These are phyloP conservation scores for Junonia oenone DNA, from an alignment of 2,888 invertebrate genomes.

Conservation along the genomic window DNA sequence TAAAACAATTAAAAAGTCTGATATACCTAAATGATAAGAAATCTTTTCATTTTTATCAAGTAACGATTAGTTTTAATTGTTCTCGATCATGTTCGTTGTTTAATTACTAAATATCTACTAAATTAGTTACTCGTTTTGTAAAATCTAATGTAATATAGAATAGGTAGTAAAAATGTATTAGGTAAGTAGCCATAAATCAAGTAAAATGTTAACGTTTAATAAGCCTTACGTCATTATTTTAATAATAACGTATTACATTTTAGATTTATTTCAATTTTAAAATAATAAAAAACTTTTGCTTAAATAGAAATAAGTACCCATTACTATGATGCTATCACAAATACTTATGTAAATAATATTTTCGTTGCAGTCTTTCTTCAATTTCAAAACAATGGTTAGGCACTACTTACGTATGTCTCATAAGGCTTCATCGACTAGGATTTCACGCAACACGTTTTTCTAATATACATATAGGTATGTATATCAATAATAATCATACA, in stretches of 20 bases:
- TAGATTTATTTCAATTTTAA: no score
- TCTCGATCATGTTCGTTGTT: neutral
- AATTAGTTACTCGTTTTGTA: neutral
- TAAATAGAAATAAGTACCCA: no score
- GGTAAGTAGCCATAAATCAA: no score
- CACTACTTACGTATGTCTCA: neutral
- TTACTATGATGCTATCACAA: no score
- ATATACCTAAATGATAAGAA: slow-evolving; percentile 2
- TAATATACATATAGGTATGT: no score
- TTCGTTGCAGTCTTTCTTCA: neutral
- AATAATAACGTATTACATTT: no score
- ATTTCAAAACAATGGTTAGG: neutral
- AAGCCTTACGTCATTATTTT: no score
- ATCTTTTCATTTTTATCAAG: slow-evolving; percentile 1
- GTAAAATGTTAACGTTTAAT: no score
- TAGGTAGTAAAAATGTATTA: no score
- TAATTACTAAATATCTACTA: neutral
- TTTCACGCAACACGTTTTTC: neutral
- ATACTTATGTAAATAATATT: no score
- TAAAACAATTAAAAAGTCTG: slow-evolving; percentile 2
- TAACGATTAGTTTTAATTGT: neutral
- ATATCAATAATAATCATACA: neutral
- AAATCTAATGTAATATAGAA: no score
- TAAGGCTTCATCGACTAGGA: neutral
- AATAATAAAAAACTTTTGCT: no score